Percentiles rank a stretch among this genome's conserved stretches.
These are phyloP conservation scores for Lepus oiostolus DNA, from an alignment of 2,797 vertebrate species.

Conservation along the genomic window DNA sequence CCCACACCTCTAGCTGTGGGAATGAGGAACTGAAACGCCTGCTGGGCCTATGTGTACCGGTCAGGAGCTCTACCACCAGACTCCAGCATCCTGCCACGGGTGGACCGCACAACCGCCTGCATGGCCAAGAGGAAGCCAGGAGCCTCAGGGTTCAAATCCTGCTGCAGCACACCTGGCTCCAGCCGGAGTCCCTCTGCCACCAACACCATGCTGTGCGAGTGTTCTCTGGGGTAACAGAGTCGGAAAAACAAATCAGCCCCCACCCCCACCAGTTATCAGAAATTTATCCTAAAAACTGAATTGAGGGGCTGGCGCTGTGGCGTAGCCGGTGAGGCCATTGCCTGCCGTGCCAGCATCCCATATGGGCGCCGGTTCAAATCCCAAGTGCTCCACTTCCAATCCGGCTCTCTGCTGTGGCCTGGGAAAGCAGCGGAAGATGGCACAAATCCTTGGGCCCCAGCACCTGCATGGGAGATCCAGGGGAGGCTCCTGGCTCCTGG, in stretches of 20 bases:
- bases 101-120: not conserved
- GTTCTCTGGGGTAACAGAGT: slow-evolving; percentile 54
- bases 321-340: no score
- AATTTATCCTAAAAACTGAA: slow-evolving; percentile 61
- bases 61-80: not conserved
- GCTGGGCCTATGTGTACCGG: not conserved
- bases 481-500: no score
- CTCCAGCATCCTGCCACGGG: not conserved
- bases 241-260: slow-evolving; percentile 56
- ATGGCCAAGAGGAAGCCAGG: not conserved
- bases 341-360: no score
- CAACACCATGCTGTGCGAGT: not conserved
- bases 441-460: no score
- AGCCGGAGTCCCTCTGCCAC: not conserved
- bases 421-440: no score
- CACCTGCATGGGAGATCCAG: no score
- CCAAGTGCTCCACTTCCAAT: no score
- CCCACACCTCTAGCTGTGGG: not conserved
- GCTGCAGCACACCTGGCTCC: not conserved
- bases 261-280: not conserved
- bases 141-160: not conserved
- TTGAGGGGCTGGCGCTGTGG: not conserved
- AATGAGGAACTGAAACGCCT: not conserved
- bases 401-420: no score
- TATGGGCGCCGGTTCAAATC: no score